Percentiles rank a stretch among this genome's conserved stretches.
These are phyloP conservation scores for Melangyna quadrimaculata DNA, from an alignment of 2,888 invertebrate species.

Conservation along the genomic window DNA sequence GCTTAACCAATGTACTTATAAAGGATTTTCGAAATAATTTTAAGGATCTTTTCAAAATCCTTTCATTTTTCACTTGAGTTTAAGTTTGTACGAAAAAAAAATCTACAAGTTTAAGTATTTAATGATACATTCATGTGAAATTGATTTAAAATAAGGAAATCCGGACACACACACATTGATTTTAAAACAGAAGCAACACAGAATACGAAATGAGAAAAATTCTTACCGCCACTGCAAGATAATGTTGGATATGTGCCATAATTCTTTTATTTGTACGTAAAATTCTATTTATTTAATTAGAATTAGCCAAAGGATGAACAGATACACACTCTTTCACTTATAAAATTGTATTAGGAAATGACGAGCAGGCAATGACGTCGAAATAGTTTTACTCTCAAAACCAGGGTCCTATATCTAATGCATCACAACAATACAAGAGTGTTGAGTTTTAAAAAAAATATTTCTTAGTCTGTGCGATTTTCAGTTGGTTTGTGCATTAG, in stretches of 20 bases:
- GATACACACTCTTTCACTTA: slow-evolving; percentile 14
- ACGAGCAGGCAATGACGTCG: slow-evolving; percentile 21
- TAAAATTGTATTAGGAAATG: slow-evolving; percentile 12
- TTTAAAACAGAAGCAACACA: not conserved
- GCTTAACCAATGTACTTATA: not conserved
- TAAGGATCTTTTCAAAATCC: not conserved
- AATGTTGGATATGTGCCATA: slow-evolving; percentile 24
- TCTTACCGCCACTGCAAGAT: slow-evolving; percentile 25
- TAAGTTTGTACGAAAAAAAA: not conserved
- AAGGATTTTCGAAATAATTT: not conserved
- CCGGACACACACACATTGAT: not conserved
- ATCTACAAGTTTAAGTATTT: not conserved
- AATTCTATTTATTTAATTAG: not conserved
- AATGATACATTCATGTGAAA: not conserved
- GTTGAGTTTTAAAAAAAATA: not conserved
- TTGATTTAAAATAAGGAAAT: not conserved
- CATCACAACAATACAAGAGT: not conserved
- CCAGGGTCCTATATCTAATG: not conserved
- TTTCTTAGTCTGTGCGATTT: not conserved
- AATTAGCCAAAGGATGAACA: not conserved
- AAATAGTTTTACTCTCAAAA: slow-evolving; percentile 2
- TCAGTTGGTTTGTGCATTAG: not conserved
- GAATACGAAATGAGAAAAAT: not conserved
- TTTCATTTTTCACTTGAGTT: not conserved
- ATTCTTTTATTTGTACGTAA: not conserved